phyloP scores from a whole-genome alignment of 2,113 vertebrate genomes.

The Clarias magur region DNA sequence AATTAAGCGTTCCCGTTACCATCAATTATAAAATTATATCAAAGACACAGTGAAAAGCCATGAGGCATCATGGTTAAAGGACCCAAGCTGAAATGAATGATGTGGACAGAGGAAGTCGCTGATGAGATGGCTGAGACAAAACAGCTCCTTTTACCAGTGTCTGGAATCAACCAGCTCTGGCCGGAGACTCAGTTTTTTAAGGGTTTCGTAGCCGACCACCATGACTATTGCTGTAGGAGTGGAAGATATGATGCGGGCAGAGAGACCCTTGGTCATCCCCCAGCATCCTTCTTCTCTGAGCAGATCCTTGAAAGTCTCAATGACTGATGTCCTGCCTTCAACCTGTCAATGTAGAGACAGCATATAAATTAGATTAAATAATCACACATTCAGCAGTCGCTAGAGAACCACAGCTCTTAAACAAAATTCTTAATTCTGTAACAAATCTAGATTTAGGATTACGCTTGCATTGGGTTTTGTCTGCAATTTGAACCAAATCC shows the following conservation, averaged over 20 bases:
- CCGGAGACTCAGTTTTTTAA: slow-evolving; percentile 94
- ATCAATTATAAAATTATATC: slow-evolving; percentile 4
- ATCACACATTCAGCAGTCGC: neutral
- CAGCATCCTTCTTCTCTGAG: slow-evolving; percentile 87
- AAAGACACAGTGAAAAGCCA: neutral
- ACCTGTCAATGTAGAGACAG: slow-evolving; percentile 73
- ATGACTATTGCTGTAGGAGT: slow-evolving; percentile 91
- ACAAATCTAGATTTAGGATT: neutral
- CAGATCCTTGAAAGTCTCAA: slow-evolving; percentile 88
- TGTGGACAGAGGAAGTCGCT: neutral
- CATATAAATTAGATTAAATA: neutral
- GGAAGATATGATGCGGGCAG: slow-evolving; percentile 90
- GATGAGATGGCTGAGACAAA: neutral
- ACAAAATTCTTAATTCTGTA: neutral
- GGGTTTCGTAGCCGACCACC: slow-evolving; percentile 93
- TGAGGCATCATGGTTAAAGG: slow-evolving; percentile 39
- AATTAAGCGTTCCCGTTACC: neutral
- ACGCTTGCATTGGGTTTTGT: neutral
- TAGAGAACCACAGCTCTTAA: neutral
- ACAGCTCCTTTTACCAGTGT: slow-evolving; percentile 78
- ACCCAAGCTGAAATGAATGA: slow-evolving; percentile 15
- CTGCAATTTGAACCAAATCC: neutral
- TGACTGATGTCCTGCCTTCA: slow-evolving; percentile 87
- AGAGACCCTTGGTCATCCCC: slow-evolving; percentile 93
- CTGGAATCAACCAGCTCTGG: slow-evolving; percentile 87